Base-by-base conservation (phyloP, 2,113 vertebrate genomes). In the Carassius carassius region DNA sequence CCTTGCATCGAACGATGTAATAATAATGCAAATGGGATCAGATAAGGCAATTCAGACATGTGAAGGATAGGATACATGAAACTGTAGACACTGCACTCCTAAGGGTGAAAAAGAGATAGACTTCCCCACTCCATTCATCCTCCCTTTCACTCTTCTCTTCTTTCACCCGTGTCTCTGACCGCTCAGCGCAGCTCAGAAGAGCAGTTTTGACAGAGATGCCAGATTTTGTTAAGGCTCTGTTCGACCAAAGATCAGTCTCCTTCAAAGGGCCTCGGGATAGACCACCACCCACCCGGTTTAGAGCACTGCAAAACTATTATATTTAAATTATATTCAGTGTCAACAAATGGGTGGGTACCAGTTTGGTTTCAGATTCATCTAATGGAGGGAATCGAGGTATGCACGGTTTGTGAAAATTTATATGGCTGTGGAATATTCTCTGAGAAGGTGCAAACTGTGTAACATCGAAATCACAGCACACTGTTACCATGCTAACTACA, bases 181-280 rank as follows among this genome's bases (percentile, higher is more conserved):
- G 1, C 51, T 60, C 83, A 47, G 54, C 5, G 6, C 14, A 67
- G 58, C 14, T 29, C 78, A 23, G 23, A 17, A 9, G 32, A 87
- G 51, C 56, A 10, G 83, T 85, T 85, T 83, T 83, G 79, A 83
- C 74, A 85, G 74, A 10, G 21, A 70, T 80, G 83, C 49, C 83
- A 35, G 23, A 74, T 16, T 49, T 72, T 58, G 62, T 84, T 86
- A 73, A 1, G 21, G 62, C 51, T 70, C 2, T 29, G 56, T 62
- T 51, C 23, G 72, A 58, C 56, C 14, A 29, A 17, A 47, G 58
- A 58, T 41, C 49, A 74, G 65, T 83, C 29, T 83, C 19, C 35
- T 67, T 67, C 56, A 80, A 35, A 63, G n/a, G 3, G 17, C 19
- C 49, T 23, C 51, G 23, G 35, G 47, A 25, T 35, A n/a, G 54